A percentile compares a stretch with the other conserved stretches of the same genome.
Evolutionary conservation across 2,888 invertebrate species (phyloP).

Genomic region (Augochlorella aurata): DNA sequence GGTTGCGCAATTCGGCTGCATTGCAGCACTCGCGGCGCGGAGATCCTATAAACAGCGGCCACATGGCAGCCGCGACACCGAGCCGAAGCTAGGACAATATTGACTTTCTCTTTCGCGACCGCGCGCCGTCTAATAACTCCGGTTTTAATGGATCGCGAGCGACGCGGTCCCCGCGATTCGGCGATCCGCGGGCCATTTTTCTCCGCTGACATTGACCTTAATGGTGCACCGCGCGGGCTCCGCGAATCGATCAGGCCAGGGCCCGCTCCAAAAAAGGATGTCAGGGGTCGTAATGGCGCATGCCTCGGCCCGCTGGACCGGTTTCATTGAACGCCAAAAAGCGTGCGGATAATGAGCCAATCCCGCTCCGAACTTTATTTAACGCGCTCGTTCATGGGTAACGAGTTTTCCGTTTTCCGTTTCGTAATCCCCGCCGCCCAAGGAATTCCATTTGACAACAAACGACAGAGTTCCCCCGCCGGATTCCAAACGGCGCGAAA

Average conservation of each 20-base stretch:
- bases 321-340: neutral
- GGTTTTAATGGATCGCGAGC: slow-evolving; percentile 12
- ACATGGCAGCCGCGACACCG: slow-evolving; percentile 26
- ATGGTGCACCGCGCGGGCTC: too few relatives aligned
- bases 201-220: slow-evolving; percentile 10
- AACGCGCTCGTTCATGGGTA: neutral
- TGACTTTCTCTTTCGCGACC: slow-evolving; percentile 68
- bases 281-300: neutral
- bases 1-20: slow-evolving; percentile 53
- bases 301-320: neutral
- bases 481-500: neutral
- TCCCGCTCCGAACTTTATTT: neutral
- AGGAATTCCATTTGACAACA: slow-evolving; percentile 1
- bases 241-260: neutral
- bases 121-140: slow-evolving; percentile 22
- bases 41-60: slow-evolving; percentile 49
- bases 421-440: neutral
- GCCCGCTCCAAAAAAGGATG: slow-evolving; percentile 1
- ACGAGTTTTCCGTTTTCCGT: neutral
- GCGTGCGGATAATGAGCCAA: neutral
- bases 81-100: slow-evolving; percentile 51
- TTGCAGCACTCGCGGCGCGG: slow-evolving; percentile 28
- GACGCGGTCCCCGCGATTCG: neutral
- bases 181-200: neutral
- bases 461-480: neutral